Evolutionary conservation across 2,797 vertebrate species (phyloP).

Genomic region (Bradypus variegatus): DNA sequence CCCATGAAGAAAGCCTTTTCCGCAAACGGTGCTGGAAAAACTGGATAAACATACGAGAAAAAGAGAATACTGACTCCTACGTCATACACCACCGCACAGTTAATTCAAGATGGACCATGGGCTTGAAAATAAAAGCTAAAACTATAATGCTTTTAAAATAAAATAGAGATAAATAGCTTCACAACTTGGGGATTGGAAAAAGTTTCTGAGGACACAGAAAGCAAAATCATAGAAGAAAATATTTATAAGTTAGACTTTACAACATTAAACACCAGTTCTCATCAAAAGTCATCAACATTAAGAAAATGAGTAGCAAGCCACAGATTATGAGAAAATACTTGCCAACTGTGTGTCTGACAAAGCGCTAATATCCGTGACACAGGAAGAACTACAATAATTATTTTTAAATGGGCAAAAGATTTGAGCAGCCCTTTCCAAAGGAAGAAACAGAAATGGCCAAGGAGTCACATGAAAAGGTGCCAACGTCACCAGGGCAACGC

Average conservation of each 20-base stretch:
- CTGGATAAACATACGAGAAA: no score
- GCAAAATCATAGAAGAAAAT: not conserved
- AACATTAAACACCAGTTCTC: not conserved
- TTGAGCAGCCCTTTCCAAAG: no score
- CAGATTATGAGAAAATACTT: no score
- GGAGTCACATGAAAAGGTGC: not conserved
- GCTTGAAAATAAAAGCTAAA: no score
- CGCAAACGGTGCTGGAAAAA: not conserved
- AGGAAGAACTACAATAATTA: not conserved
- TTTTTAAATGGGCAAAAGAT: not conserved
- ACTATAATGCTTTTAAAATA: not conserved
- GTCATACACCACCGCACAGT: not conserved
- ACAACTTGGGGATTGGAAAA: not conserved
- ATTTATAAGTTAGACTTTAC: not conserved
- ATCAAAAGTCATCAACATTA: not conserved
- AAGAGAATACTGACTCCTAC: no score
- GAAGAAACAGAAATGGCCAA: not conserved
- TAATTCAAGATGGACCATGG: not conserved
- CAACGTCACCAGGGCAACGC: rapidly evolving
- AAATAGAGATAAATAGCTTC: not conserved
- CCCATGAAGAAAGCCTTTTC: not conserved
- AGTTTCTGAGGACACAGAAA: not conserved
- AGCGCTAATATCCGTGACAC: no score
- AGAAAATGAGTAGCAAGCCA: not conserved
- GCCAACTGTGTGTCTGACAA: no score